phyloP scores from a whole-genome alignment of 2,888 invertebrate species.

The Leucophenga montana region DNA sequence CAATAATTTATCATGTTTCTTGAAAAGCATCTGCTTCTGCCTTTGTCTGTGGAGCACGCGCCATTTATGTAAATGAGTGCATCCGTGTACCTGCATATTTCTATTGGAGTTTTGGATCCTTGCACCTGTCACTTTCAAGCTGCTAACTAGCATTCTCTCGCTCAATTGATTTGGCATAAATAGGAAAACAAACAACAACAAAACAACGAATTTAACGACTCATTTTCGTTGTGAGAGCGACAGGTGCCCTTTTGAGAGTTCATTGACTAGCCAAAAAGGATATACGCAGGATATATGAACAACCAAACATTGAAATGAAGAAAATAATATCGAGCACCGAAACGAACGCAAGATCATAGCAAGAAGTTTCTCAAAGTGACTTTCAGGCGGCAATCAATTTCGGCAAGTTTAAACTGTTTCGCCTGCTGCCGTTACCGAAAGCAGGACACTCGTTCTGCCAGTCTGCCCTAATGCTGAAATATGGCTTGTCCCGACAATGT shows the following conservation, averaged over 20 bases:
- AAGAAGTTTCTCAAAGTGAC: not conserved
- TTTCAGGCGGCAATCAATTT: not conserved
- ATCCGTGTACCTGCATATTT: not conserved
- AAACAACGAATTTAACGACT: not conserved
- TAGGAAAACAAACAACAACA: not conserved
- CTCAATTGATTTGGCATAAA: slow-evolving; percentile 11
- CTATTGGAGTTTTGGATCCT: not conserved
- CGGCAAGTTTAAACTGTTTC: not conserved
- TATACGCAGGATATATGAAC: no score
- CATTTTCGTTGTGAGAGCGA: not conserved
- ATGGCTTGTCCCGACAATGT: not conserved
- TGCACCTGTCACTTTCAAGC: not conserved
- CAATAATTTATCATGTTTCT: no score
- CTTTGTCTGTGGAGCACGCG: not conserved
- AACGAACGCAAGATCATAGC: not conserved
- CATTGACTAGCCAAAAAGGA: not conserved
- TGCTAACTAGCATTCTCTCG: not conserved
- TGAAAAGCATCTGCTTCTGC: not conserved
- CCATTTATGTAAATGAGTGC: slow-evolving; percentile 1
- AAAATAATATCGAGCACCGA: no score
- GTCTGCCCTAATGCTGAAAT: slow-evolving; percentile 4
- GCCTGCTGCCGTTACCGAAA: not conserved
- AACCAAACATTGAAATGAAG: no score
- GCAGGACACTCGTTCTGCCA: not conserved
- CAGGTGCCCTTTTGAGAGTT: not conserved